phyloP scores from a whole-genome alignment of 2,797 vertebrate species.

The Thaleichthys pacificus region DNA sequence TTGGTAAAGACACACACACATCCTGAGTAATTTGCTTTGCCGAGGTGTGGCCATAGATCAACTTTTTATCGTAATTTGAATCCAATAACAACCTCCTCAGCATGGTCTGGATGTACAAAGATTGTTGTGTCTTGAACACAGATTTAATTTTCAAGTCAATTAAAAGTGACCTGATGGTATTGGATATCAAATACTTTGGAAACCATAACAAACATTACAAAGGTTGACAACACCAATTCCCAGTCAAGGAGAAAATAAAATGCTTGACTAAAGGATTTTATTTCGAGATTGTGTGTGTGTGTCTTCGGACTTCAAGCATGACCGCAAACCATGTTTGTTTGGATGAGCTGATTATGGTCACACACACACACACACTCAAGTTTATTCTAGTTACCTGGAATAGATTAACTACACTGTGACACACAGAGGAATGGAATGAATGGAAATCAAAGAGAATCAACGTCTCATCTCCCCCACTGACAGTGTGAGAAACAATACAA shows the following conservation, averaged over 20 bases:
- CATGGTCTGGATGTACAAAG: not conserved
- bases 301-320: constrained; percentile 21
- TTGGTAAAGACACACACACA: not conserved
- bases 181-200: not conserved
- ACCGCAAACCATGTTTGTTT: constrained; percentile 31
- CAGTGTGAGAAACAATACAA: constrained; percentile 38
- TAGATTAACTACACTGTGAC: constrained; percentile 45
- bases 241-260: constrained; percentile 31
- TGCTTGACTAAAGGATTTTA: constrained; percentile 31
- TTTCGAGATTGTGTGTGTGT: constrained; percentile 23
- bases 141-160: too few species aligned
- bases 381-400: constrained; percentile 26
- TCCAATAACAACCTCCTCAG: not conserved
- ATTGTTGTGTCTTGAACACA: too few species aligned
- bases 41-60: constrained; percentile 42
- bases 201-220: constrained; percentile 6
- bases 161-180: too few species aligned
- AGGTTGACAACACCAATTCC: constrained; percentile 27
- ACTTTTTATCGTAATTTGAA: constrained; percentile 35
- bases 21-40: constrained; percentile 35
- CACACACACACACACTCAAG: too few species aligned
- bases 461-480: constrained; percentile 12
- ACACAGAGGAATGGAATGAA: constrained; percentile 31
- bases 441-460: not conserved
- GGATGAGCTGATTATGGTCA: constrained; percentile 30